phyloP scores from a whole-genome alignment of 2,797 vertebrate genomes.

The Sebastes variabilis region DNA sequence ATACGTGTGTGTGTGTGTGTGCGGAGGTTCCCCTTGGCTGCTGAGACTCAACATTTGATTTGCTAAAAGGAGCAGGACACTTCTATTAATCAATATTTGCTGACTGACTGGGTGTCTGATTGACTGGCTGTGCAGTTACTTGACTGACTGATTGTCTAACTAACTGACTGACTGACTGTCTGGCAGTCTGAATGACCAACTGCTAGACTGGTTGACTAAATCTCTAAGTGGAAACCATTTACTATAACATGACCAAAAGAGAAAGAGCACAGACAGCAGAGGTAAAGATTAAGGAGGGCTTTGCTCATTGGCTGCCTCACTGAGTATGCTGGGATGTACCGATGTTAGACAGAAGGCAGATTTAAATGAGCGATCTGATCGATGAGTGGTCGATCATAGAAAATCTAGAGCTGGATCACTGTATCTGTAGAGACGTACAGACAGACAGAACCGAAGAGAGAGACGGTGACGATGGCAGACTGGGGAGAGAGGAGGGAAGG shows the following conservation, averaged over 20 bases:
- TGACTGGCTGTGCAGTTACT: constrained; percentile 71
- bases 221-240: constrained; percentile 52
- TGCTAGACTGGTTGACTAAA: constrained; percentile 82
- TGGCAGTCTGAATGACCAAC: constrained; percentile 27
- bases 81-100: constrained; percentile 99
- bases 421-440: not conserved
- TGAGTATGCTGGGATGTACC: not conserved
- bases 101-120: constrained; percentile 92
- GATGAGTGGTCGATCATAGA: not conserved
- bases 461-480: not conserved
- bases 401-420: not conserved
- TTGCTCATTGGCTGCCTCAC: not conserved
- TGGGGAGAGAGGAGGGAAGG: not conserved
- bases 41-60: constrained; percentile 96
- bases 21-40: constrained; percentile 86
- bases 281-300: not conserved
- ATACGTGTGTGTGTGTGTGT: constrained; percentile 79
- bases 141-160: constrained; percentile 54
- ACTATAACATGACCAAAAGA: constrained; percentile 16
- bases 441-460: not conserved
- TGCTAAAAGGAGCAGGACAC: constrained; percentile 98
- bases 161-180: constrained; percentile 36
- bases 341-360: not conserved
- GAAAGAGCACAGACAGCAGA: constrained; percentile 5
- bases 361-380: not conserved